Conservation (phyloP, 2,888 invertebrate genomes). For the Pseudococcus longispinus region DNA sequence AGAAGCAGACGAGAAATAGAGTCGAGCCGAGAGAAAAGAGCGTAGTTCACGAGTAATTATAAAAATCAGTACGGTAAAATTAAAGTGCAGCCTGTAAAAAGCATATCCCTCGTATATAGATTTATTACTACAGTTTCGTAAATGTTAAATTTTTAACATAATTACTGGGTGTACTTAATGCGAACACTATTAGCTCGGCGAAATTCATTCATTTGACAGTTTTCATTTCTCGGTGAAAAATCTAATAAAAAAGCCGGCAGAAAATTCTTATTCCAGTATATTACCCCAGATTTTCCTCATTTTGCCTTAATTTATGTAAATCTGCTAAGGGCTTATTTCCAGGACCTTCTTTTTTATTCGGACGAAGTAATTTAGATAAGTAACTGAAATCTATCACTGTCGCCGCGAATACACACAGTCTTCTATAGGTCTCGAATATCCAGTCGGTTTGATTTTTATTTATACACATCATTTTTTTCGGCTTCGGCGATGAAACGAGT, state of each 20-base stretch:
- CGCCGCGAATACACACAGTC: constrained; percentile 20
- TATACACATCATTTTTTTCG: constrained; percentile 28
- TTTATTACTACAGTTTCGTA: not conserved
- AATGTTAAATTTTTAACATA: constrained; percentile 12
- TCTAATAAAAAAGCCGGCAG: constrained; percentile 50
- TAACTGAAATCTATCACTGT: constrained; percentile 54
- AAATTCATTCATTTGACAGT: constrained; percentile 43
- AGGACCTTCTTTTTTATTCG: constrained; percentile 44
- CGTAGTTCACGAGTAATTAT: not conserved
- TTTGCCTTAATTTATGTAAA: constrained; percentile 55
- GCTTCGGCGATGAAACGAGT: not conserved
- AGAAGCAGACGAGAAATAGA: not conserved
- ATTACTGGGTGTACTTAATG: not conserved
- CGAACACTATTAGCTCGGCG: not conserved
- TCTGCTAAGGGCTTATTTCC: constrained; percentile 48
- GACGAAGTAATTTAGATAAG: constrained; percentile 54
- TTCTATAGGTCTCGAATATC: constrained; percentile 40
- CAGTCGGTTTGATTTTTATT: constrained; percentile 33
- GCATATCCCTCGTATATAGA: not conserved
- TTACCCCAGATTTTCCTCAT: constrained; percentile 53
- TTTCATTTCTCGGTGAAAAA: constrained; percentile 51
- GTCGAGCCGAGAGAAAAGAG: not conserved
- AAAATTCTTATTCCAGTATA: constrained; percentile 54
- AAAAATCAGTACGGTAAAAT: not conserved
- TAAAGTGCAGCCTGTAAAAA: not conserved